Evolutionary conservation across 2,797 vertebrate genomes (phyloP).

Genomic region (Pelobates cultripes): DNA sequence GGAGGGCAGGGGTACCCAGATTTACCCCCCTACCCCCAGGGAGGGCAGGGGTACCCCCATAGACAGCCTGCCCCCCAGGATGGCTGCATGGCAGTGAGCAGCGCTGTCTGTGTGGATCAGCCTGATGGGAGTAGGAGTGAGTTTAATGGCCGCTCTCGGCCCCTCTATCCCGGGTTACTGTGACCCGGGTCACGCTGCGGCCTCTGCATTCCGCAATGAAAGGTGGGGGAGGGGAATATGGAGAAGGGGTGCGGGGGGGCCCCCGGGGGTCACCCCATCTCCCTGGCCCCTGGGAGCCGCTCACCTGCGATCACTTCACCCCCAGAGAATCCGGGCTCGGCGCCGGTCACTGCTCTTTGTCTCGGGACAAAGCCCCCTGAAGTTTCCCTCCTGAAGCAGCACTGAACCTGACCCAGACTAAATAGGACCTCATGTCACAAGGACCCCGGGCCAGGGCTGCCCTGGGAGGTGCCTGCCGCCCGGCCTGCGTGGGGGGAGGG

Average conservation of each 20-base stretch:
- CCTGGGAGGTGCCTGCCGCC: slow-evolving; percentile 10
- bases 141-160: background rate
- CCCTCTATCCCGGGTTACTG: background rate
- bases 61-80: too few relatives aligned
- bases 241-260: background rate
- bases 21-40: too few relatives aligned
- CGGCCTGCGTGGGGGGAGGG: background rate
- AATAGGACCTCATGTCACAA: slow-evolving; percentile 64
- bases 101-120: too few relatives aligned
- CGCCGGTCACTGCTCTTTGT: slow-evolving; percentile 59
- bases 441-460: slow-evolving; percentile 41
- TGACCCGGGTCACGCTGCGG: slow-evolving; percentile 24
- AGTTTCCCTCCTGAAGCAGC: slow-evolving; percentile 84
- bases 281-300: slow-evolving; percentile 9
- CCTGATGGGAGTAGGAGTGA: background rate
- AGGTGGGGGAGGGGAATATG: background rate
- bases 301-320: slow-evolving; percentile 50
- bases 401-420: slow-evolving; percentile 76
- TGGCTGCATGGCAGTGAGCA: too few relatives aligned
- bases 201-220: background rate
- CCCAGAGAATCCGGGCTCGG: slow-evolving; percentile 49
- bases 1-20: too few relatives aligned
- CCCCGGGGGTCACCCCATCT: background rate
- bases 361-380: slow-evolving; percentile 77
- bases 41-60: too few relatives aligned